These are phyloP conservation scores for Dryoscopus gambensis DNA, from an alignment of 2,113 vertebrate genomes.

Conservation along the genomic window DNA sequence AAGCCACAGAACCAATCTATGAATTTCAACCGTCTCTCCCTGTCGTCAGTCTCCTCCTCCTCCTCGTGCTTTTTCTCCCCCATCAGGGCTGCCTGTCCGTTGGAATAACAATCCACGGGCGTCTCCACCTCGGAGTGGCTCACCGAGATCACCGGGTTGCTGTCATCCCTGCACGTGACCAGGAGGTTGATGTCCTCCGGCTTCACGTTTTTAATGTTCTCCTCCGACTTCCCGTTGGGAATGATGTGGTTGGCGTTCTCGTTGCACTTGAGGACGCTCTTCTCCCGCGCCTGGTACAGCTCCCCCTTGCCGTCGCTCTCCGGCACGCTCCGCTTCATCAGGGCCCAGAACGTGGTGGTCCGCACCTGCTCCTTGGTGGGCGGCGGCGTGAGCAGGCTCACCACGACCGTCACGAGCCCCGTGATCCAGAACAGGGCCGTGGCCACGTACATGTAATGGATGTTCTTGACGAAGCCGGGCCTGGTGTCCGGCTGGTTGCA, in stretches of 20 bases:
- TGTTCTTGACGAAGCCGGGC: conserved; percentile 82
- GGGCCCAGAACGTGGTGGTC: conserved; percentile 90
- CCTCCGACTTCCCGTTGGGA: conserved; percentile 80
- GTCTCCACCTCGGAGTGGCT: conserved; percentile 83
- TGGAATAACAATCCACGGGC: conserved; percentile 80
- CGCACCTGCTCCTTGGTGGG: conserved; percentile 83
- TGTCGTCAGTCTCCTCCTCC: conserved; percentile 30
- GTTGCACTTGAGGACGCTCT: conserved; percentile 69
- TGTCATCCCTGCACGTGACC: conserved; percentile 77
- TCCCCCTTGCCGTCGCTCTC: conserved; percentile 62
- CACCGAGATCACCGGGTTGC: conserved; percentile 75
- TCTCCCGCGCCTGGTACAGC: conserved; percentile 74
- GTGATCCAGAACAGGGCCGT: conserved; percentile 92
- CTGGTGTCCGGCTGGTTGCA: conserved; percentile 89
- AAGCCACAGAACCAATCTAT: conserved; percentile 88
- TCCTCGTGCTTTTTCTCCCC: conserved; percentile 69
- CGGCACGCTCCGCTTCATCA: conserved; percentile 62
- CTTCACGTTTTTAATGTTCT: conserved; percentile 78
- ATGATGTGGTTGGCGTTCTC: conserved; percentile 76
- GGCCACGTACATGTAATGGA: conserved; percentile 98
- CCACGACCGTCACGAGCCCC: conserved; percentile 81
- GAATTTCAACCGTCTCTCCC: conserved; percentile 70
- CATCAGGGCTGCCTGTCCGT: conserved; percentile 76
- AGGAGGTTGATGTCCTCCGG: conserved; percentile 85
- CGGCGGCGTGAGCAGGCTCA: conserved; percentile 89